Base-by-base conservation (phyloP, 1,140 invertebrate species). In the Catajapyx aquilonaris region DNA sequence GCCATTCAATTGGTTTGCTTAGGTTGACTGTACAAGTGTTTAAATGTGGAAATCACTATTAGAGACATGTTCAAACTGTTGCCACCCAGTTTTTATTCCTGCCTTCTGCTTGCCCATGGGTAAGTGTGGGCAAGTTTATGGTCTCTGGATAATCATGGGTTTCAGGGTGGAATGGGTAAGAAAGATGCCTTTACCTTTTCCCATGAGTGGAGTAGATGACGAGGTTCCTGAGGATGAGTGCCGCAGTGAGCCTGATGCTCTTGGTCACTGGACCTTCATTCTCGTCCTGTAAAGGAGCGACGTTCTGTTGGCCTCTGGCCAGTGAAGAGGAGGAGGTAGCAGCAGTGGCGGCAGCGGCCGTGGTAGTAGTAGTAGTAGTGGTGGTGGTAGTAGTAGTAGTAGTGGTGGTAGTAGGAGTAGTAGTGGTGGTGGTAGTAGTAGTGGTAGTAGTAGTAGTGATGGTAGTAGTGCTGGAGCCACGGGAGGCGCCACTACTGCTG, bases 221-320 rank as follows among this genome's bases (percentile, higher is more conserved):
- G 56, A 98, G 73, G 70, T 98, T 98, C 54, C 91, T 73, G 47
- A 98, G 67, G 55, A 96, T 94, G 30, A 98, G 67, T 46, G 90
- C 84, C 46, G 90, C 81, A 28, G 93, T 96, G 35, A 98, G 65
- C 38, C 94, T 72, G 59, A 98, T 95, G 63, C 91, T 96, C 66
- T 96, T 96, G 20, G 94, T 96, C 25, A 98, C 87, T 35, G 94
- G 91, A 35, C 90, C 90, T 70, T 97, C 91, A 56, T 90, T 87
- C 52, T 93, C 86, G 59, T 96, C 90, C 81, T 87, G 59, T 45
- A 62, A 62, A 51, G 47, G 52, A 55, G 48, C 46, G 23, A 41
- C 40, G 60, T 64, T 20, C 13, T 34, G 10, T 39, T 25, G 11
- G 38, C 23, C 37, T 34, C 38, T n/a, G 38, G 31, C 32, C 25